Evolutionary conservation across 2,797 vertebrate genomes (phyloP).

Genomic region (Crypturellus tataupa): DNA sequence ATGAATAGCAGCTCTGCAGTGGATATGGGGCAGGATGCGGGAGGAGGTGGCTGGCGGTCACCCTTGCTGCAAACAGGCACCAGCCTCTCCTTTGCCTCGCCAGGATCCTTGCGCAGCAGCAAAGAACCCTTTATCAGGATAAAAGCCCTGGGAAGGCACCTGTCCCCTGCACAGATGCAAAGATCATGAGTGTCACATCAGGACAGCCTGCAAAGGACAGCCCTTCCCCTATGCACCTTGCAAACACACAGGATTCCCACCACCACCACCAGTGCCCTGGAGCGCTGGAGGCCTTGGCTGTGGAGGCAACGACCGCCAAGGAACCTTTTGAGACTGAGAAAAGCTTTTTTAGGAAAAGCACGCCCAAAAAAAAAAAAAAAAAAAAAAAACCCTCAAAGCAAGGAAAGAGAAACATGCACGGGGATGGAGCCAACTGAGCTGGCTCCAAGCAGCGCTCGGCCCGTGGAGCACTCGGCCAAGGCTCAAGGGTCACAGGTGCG

Average conservation of each 20-base stretch:
- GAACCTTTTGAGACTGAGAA: neutral
- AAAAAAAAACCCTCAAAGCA: neutral
- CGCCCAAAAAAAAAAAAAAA: neutral
- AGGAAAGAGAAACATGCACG: neutral
- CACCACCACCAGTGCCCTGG: neutral
- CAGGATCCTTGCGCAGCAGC: neutral
- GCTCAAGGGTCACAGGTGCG: neutral
- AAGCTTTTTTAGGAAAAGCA: neutral
- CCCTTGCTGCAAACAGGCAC: neutral
- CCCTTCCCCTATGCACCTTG: neutral
- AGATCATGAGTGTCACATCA: neutral
- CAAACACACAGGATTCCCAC: neutral
- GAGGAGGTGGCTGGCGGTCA: neutral
- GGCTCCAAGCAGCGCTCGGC: rapidly evolving
- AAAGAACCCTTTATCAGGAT: neutral
- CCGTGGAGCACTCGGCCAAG: neutral
- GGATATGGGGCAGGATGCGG: neutral
- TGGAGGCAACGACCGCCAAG: neutral
- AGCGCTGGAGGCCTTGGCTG: neutral
- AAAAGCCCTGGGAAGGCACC: neutral
- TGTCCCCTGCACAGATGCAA: rapidly evolving
- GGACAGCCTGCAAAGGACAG: neutral
- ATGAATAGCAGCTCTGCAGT: neutral
- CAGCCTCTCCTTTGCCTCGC: neutral
- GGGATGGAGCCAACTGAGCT: neutral